These are phyloP conservation scores for Cisticola juncidis DNA, from an alignment of 2,113 vertebrate genomes.

Conservation along the genomic window DNA sequence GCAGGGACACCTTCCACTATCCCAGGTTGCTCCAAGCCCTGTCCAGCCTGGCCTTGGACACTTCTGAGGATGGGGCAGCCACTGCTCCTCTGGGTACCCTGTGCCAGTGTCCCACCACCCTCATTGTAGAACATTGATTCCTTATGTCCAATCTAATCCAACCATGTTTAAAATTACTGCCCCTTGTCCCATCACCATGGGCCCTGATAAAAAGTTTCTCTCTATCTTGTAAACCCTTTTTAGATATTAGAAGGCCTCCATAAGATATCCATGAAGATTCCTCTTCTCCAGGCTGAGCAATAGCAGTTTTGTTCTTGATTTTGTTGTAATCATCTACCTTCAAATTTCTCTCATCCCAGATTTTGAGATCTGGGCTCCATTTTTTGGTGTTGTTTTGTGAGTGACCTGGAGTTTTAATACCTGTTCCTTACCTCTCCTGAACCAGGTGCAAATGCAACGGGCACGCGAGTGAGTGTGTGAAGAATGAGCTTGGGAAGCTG, in stretches of 20 bases:
- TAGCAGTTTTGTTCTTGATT: not conserved
- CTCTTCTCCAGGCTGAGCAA: not conserved
- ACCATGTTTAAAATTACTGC: not conserved
- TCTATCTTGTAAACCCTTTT: not conserved
- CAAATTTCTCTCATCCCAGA: not conserved
- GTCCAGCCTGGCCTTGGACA: not conserved
- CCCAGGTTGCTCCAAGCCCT: not conserved
- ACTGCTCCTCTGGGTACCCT: not conserved
- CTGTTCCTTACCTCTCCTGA: not conserved
- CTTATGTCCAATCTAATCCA: not conserved
- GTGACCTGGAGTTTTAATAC: not conserved
- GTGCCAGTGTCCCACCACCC: not conserved
- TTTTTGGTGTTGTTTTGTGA: not conserved
- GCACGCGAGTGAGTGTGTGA: slow-evolving; percentile 90
- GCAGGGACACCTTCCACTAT: not conserved
- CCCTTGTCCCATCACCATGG: not conserved
- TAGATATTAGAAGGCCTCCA: not conserved
- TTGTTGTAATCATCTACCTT: not conserved
- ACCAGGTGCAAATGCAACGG: slow-evolving; percentile 95
- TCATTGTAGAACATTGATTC: not conserved
- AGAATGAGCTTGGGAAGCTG: slow-evolving; percentile 77
- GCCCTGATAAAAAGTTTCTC: not conserved
- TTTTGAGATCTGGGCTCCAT: not conserved
- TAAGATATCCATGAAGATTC: not conserved
- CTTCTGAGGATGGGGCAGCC: not conserved